Evolutionary conservation across 2,888 invertebrate genomes (phyloP), one percentile per base, ranked within the genome.

Genomic region (Eupsilia transversa): DNA sequence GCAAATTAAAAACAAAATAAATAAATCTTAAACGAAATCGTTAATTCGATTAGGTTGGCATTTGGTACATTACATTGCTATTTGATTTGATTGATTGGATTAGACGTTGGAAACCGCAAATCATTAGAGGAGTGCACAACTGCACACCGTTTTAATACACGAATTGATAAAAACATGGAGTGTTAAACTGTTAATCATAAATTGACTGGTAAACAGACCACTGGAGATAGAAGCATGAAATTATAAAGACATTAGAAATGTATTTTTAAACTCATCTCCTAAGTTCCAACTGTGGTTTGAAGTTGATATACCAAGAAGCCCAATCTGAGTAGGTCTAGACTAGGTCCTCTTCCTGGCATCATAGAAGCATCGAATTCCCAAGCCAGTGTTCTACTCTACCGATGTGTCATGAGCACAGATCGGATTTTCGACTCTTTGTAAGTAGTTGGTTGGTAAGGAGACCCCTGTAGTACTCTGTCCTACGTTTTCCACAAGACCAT

Each of bases 1-100:
- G 60, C 70, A 84, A 84, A 71, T 64, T 56, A 75, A 73, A 79
- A 83, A 35, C 7, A 38, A 73, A 79, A 60, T 64, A 59, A 65
- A 77, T 80, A 60, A 59, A 56, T 64, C 59, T 57, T 66, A 68
- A 68, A 60, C 65, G 52, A 54, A 71, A 54, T 57, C 52, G 30
- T 57, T 84, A 71, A 82, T 67, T 80, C 67, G 67, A 74, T 81
- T 74, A 80, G 27, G 56, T 66, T 64, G 60, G 43, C 77, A 52
- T 67, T 81, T 68, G 54, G 12, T 57, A 57, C 61, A 68, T 59
- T 69, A 79, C 54, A 57, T 56, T 83, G 57, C 35, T 54, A 63
- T 61, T 80, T 61, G 43, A 59, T 57, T 69, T 71, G 64, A 82
- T 80, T 70, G 72, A 81, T 81, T 46, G 64, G 49, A 33, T 69